Conservation (phyloP, 2,113 vertebrate genomes). For the Ailurus styani region DNA sequence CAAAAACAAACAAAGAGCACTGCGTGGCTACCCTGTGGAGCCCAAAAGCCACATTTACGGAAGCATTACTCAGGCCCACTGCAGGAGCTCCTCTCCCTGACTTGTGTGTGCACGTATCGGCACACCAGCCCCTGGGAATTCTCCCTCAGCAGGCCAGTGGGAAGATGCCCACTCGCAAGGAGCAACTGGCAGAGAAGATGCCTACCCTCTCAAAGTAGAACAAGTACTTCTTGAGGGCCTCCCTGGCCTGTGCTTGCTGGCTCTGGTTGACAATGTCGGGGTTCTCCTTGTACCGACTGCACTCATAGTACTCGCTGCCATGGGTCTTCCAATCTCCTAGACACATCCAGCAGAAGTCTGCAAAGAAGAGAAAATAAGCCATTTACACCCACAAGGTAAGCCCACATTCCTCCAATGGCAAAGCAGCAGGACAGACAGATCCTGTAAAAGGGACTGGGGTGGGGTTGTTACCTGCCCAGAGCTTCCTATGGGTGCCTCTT, state of each 20-base stretch:
- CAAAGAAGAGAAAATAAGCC: constrained; percentile 57
- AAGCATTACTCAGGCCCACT: neutral
- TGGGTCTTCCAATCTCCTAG: constrained; percentile 99
- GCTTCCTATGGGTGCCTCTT: neutral
- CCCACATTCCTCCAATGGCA: neutral
- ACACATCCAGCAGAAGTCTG: constrained; percentile 99
- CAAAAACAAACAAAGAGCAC: too few relatives aligned
- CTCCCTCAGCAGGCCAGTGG: neutral
- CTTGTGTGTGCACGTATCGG: neutral
- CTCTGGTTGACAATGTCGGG: constrained; percentile 99
- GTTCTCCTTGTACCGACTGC: constrained; percentile 99
- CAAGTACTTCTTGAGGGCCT: constrained; percentile 99
- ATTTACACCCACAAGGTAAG: neutral
- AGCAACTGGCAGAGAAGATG: constrained; percentile 64
- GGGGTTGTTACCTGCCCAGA: neutral
- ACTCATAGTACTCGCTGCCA: constrained; percentile 99
- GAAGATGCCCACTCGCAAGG: neutral
- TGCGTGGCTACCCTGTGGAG: neutral
- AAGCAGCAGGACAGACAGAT: neutral
- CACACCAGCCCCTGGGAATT: neutral
- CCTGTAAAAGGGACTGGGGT: neutral
- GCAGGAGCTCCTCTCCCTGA: neutral
- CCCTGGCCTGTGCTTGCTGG: constrained; percentile 98
- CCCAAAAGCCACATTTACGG: neutral
- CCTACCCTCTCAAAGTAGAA: constrained; percentile 99